A percentile compares a stretch with the other conserved stretches of the same genome.
These are phyloP conservation scores for Vannuccia rotundouncinata DNA, from an alignment of 2,888 invertebrate species.

Conservation along the genomic window DNA sequence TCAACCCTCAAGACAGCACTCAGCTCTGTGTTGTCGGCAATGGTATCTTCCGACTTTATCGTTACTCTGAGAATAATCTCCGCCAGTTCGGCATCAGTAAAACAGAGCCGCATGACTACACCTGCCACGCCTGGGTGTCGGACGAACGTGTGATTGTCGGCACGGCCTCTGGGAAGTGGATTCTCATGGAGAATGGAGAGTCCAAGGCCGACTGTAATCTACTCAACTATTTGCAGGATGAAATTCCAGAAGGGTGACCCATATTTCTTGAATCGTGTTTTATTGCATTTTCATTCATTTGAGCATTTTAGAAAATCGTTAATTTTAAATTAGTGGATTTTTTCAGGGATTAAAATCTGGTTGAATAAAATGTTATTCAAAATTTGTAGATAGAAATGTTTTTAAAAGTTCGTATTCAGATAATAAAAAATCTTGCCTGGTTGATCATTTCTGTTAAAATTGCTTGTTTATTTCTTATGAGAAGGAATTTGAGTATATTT, in stretches of 20 bases:
- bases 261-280: neutral
- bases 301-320: no score
- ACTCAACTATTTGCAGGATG: conserved; percentile 37
- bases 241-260: neutral
- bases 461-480: no score
- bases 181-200: conserved; percentile 78
- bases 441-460: no score
- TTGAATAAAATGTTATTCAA: no score
- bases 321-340: no score
- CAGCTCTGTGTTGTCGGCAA: conserved; percentile 65
- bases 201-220: conserved; percentile 59
- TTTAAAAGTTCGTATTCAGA: no score
- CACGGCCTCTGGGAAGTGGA: conserved; percentile 68
- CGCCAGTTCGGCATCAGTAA: conserved; percentile 77
- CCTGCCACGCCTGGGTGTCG: conserved; percentile 73
- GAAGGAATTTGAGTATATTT: no score
- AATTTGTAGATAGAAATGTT: no score
- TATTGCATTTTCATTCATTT: no score
- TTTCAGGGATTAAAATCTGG: no score
- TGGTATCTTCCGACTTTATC: conserved; percentile 68
- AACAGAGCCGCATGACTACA: conserved; percentile 68
- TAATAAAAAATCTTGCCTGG: no score
- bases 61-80: conserved; percentile 71
- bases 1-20: conserved; percentile 72
- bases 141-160: conserved; percentile 76